Evolutionary conservation across 2,797 vertebrate species (phyloP).

Genomic region (Helicolenus hilgendorfi): DNA sequence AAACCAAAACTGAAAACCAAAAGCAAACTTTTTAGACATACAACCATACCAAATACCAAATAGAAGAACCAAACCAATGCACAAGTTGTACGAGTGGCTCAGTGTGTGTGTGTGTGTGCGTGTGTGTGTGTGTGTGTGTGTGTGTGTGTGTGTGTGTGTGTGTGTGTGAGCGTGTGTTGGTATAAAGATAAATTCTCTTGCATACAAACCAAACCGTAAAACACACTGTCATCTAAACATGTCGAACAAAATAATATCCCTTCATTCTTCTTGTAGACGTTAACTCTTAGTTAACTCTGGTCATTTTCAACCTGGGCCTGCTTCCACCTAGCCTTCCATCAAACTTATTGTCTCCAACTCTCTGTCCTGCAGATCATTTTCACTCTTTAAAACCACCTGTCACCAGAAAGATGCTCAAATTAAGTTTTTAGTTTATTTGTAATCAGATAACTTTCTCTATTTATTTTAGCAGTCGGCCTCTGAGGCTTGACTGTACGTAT

Average conservation of each 20-base stretch:
- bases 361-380: not conserved
- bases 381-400: not conserved
- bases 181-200: slow-evolving; percentile 55
- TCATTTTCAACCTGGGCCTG: slow-evolving; percentile 31
- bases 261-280: slow-evolving; percentile 17
- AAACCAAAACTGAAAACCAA: slow-evolving; percentile 88
- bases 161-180: slow-evolving; percentile 23
- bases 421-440: not conserved
- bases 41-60: slow-evolving; percentile 88
- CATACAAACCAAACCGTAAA: slow-evolving; percentile 76
- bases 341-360: not conserved
- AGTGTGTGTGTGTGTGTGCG: slow-evolving; percentile 12
- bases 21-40: slow-evolving; percentile 82
- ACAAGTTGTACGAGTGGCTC: slow-evolving; percentile 72
- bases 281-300: not conserved
- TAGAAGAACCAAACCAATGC: slow-evolving; percentile 87
- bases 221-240: slow-evolving; percentile 39
- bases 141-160: slow-evolving; percentile 17
- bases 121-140: slow-evolving; percentile 15
- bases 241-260: not conserved
- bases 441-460: not conserved
- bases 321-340: slow-evolving; percentile 12
- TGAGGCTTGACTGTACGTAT: not conserved
- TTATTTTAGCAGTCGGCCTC: not conserved
- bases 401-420: not conserved